Percentiles rank a stretch among this genome's conserved stretches.
These are phyloP conservation scores for Dysidea cf. avara DNA, from an alignment of 37 sponge, comb jelly and placozoan species.

Conservation along the genomic window DNA sequence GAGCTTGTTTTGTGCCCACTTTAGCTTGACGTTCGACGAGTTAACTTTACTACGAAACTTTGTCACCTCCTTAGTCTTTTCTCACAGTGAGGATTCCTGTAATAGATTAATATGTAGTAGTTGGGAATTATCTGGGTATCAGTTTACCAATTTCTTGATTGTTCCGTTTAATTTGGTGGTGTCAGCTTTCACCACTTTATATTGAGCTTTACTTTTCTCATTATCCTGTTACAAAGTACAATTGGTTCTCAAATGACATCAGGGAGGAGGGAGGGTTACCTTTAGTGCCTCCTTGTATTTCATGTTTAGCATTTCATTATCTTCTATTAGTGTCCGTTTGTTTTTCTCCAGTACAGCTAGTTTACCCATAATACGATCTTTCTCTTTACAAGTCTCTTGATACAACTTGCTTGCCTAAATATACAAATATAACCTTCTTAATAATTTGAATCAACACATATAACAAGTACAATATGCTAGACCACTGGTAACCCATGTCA, in stretches of 20 bases:
- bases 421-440: too few relatives aligned
- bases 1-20: constrained; percentile 94
- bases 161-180: too few relatives aligned
- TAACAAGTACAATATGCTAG: too few relatives aligned
- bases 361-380: constrained; percentile 42
- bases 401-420: constrained; percentile 40
- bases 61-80: constrained; percentile 46
- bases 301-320: constrained; percentile 39
- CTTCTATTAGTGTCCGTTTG: constrained; percentile 38
- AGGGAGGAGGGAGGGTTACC: too few relatives aligned
- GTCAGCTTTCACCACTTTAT: too few relatives aligned
- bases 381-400: constrained; percentile 41
- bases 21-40: constrained; percentile 72
- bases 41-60: constrained; percentile 63
- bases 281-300: constrained; percentile 40
- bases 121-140: neutral
- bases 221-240: too few relatives aligned
- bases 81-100: constrained; percentile 37
- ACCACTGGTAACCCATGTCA: too few relatives aligned
- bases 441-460: too few relatives aligned
- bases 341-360: constrained; percentile 49
- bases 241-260: too few relatives aligned
- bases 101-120: neutral
- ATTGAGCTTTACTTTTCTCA: too few relatives aligned
- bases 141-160: too few relatives aligned